These are phyloP conservation scores for Himalopsyche japonica DNA, from an alignment of 2,888 invertebrate genomes.

Conservation along the genomic window DNA sequence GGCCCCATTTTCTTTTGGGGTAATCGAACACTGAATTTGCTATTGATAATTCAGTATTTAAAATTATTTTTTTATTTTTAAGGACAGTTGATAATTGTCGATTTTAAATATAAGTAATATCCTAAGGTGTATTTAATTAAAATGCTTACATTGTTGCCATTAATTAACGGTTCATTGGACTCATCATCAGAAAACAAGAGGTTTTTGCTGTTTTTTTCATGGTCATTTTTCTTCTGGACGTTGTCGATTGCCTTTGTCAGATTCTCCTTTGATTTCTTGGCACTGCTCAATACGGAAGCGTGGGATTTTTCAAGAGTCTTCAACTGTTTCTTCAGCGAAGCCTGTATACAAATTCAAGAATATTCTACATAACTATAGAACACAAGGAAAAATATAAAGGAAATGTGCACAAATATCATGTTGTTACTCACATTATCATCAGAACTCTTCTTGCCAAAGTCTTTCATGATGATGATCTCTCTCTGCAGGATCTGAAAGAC, in stretches of 20 bases:
- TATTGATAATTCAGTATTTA: no score
- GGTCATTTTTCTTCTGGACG: neutral
- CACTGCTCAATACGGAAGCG: neutral
- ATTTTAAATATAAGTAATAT: no score
- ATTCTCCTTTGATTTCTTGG: neutral
- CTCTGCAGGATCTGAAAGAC: neutral
- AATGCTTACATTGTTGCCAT: neutral
- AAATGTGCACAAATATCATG: neutral
- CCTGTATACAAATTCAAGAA: neutral
- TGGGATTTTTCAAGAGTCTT: neutral
- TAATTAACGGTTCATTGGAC: neutral
- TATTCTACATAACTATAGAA: neutral
- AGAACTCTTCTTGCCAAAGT: neutral
- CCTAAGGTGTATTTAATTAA: no score
- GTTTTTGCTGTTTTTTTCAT: neutral
- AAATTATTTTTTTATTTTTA: no score
- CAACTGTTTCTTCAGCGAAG: neutral
- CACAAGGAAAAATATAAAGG: neutral
- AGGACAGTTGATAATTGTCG: no score
- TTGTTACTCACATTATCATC: neutral
- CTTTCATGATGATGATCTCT: neutral
- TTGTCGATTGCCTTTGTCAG: neutral
- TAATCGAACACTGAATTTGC: no score
- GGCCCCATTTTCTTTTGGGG: no score
- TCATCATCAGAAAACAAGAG: neutral